Evolutionary conservation across 2,797 vertebrate species (phyloP), one percentile per base, ranked within the genome.

Genomic region (Odontamblyopus lacepedii): DNA sequence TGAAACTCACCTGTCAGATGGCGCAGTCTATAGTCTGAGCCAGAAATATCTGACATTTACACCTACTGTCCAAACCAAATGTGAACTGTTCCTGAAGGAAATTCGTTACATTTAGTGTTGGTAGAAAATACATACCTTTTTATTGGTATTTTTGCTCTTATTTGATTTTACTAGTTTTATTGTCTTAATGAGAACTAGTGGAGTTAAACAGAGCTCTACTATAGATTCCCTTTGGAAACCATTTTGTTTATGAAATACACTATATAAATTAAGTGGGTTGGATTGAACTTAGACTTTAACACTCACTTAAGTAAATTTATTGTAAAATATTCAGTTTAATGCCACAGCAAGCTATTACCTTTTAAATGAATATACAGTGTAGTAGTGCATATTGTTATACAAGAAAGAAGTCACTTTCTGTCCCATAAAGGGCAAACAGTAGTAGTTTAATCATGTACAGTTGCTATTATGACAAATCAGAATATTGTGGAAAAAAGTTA

Each of bases 1-100:
- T 70, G 86, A 91, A 82, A 88, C 77, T 75, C 67, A 38, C 44
- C 23, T 2, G 63, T 83, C 67, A 80, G 82, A 75, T 73, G 78
- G 30, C 67, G 0, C 15, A 50, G 74, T 70, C 55, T 38, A 67
- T 26, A 62, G 23, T 27, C 19, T 61, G 53, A 81, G 82, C 32
- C 63, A 78, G 38, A 80, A 67, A 81, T 29, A 0, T 70, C 55
- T 72, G 61, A 67, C 69, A 78, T 69, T 70, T 69, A 78, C 71
- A 73, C 68, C 51, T 59, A 57, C 38, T n/a, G 53, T 62, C 72
- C 75, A 77, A 78, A 63, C 7, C 56, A 9, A 27, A 19, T 0
- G 8, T 19, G 6, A 19, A 2, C 26, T 16, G 23, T 23, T 41
- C 35, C 6, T 38, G 35, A 38, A 32, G 32, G 32, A 32, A 38